Evolutionary conservation across 2,113 vertebrate species (phyloP).

Genomic region (Eubucco bourcierii): DNA sequence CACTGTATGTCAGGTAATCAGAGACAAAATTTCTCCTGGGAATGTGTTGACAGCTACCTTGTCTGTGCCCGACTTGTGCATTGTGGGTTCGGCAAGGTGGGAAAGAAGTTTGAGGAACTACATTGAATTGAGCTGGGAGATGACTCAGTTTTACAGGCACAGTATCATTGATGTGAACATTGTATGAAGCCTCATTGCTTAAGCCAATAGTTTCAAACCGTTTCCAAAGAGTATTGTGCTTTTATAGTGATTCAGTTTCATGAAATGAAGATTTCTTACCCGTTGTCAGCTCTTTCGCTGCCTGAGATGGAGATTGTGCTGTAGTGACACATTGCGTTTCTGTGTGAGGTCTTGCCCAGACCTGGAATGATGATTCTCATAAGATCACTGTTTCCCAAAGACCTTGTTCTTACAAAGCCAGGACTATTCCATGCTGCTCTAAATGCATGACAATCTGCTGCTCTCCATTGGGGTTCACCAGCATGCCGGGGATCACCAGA

Average conservation of each 20-base stretch:
- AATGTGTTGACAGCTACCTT: background rate
- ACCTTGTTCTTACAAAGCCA: background rate
- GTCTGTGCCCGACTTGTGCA: background rate
- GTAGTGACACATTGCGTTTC: background rate
- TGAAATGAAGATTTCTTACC: background rate
- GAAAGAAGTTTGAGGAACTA: background rate
- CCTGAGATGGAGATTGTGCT: background rate
- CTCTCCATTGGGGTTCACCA: background rate
- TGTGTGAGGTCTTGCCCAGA: background rate
- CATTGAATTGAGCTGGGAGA: background rate
- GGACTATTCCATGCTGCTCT: background rate
- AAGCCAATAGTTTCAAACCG: background rate
- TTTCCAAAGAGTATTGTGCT: background rate
- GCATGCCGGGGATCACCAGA: no score
- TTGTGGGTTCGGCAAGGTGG: background rate
- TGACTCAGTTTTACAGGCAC: background rate
- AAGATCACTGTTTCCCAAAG: background rate
- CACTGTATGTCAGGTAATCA: conserved; percentile 93
- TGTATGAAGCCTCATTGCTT: background rate
- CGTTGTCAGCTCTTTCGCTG: background rate
- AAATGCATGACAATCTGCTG: background rate
- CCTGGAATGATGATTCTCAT: background rate
- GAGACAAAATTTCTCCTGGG: background rate
- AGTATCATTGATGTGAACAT: background rate
- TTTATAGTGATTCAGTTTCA: background rate